Evolutionary conservation across 1,140 invertebrate species (phyloP).

Genomic region (Caenorhabditis elegans): WBcel235 BX284602.5:6235001-6235500

Average conservation of each 20-base stretch:
- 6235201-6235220: conserved; percentile 51
- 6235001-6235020: conserved; percentile 35
- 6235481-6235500: conserved; percentile 9
- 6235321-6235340: conserved; percentile 43
- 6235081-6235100: conserved; percentile 41
- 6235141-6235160: conserved; percentile 51
- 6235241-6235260: conserved; percentile 54
- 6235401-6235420: background rate
- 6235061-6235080: conserved; percentile 9
- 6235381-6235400: conserved; percentile 4
- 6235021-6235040: conserved; percentile 32
- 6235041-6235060: conserved; percentile 11
- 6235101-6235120: conserved; percentile 46
- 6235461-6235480: background rate
- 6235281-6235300: background rate
- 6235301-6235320: conserved; percentile 32
- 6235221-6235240: conserved; percentile 37
- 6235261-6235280: conserved; percentile 36
- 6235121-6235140: conserved; percentile 51
- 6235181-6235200: conserved; percentile 45
- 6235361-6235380: conserved; percentile 34
- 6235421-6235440: conserved; percentile 26
- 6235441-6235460: background rate
- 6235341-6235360: conserved; percentile 51
- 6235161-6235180: conserved; percentile 29